Base-by-base conservation (phyloP, 2,113 vertebrate genomes). In the Clarias macrocephalus region DNA sequence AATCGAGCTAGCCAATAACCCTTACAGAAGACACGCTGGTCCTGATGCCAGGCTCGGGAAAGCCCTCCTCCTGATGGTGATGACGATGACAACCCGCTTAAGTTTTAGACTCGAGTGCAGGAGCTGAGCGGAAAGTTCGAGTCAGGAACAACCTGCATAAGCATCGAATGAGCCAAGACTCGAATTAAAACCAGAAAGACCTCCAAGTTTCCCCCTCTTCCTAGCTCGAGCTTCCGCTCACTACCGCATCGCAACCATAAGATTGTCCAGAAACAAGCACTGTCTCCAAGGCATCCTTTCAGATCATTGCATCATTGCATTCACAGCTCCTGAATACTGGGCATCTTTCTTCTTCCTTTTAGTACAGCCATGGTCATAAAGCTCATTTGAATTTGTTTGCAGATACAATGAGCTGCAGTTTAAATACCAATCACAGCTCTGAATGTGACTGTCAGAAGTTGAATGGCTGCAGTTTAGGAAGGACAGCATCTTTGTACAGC, bases 1-100 rank as follows among this genome's bases (percentile, higher is more conserved):
- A 88, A 89, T 48, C 25, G 73, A 88, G 66, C 84, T 54, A 86
- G 66, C 65, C 72, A 88, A 85, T 88, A 90, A 89, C 85, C 76
- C 85, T 73, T 18, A 62, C 56, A 77, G 82, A 85, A 86, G 75
- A 75, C 76, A 86, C 80, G 70, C 52, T 75, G 87, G 87, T 76
- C 57, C 65, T 72, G 21, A 87, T 82, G 75, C 85, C 80, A 84
- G 76, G 70, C 76, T 33, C 60, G 77, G 28, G 42, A 30, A 75
- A 70, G 66, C 30, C 42, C 65, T 72, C 42, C 57, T 73, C 59
- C 73, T 66, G 42, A 54, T 80, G 59, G 65, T 83, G 28, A 83
- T 75, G 42, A 54, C 73, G 59, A 72, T 80, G 28, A 83, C 18
- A 59, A 42, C 59, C 59, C 62, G 25, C 33, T 42, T 48, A 48